Conservation (phyloP, 2,797 vertebrate species). For the Paratrypauchen microcephalus region DNA sequence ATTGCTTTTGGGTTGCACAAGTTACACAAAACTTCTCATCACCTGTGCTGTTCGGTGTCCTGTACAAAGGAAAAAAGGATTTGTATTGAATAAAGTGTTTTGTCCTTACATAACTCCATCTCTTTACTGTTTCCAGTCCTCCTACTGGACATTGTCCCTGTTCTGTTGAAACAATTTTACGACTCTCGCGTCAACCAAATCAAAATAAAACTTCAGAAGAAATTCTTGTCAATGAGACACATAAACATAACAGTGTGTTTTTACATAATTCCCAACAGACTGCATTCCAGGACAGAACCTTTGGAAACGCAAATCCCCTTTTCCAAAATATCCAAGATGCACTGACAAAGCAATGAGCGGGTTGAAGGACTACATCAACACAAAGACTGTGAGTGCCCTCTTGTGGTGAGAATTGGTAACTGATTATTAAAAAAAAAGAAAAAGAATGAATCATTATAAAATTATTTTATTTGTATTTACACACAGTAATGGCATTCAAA, state of each 20-base stretch:
- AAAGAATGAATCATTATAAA: not conserved
- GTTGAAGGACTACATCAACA: not conserved
- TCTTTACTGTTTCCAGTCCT: slow-evolving; percentile 46
- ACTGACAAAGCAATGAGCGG: slow-evolving; percentile 39
- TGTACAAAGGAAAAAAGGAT: slow-evolving; percentile 36
- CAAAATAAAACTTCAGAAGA: slow-evolving; percentile 58
- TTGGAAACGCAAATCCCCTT: slow-evolving; percentile 44
- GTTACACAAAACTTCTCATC: not conserved
- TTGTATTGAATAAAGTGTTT: slow-evolving; percentile 44
- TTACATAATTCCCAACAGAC: slow-evolving; percentile 53
- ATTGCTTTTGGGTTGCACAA: not conserved
- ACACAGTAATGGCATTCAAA: not conserved
- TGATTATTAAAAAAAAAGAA: not conserved
- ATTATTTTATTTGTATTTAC: slow-evolving; percentile 13
- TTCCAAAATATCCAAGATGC: slow-evolving; percentile 53
- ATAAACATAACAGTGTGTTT: slow-evolving; percentile 51
- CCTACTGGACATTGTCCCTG: slow-evolving; percentile 52
- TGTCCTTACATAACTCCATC: slow-evolving; percentile 53
- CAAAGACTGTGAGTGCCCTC: slow-evolving; percentile 3
- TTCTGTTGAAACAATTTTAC: slow-evolving; percentile 51
- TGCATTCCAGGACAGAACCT: slow-evolving; percentile 48
- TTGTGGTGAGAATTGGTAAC: not conserved
- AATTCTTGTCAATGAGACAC: slow-evolving; percentile 40
- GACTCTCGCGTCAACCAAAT: slow-evolving; percentile 40
- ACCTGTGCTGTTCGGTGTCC: not conserved